Conservation (phyloP, 2,797 vertebrate species). For the Gymnothorax javanicus region DNA sequence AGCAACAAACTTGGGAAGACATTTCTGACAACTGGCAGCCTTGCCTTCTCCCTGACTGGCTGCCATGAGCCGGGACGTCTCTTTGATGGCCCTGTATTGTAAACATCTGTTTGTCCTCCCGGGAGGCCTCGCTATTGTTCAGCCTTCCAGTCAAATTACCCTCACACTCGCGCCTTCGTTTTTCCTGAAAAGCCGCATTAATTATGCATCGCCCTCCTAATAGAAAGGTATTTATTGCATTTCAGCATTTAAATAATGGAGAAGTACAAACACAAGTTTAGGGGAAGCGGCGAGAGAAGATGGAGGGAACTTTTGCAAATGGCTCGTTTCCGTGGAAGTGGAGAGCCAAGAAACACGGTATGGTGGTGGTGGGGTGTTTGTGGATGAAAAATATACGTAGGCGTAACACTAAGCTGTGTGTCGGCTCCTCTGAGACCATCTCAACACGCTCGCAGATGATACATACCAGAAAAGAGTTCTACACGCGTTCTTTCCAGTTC, state of each 20-base stretch:
- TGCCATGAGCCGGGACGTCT: constrained; percentile 34
- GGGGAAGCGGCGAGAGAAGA: constrained; percentile 11
- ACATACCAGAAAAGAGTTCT: not conserved
- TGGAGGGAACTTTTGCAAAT: not conserved
- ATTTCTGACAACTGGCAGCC: constrained; percentile 41
- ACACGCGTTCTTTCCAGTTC: not conserved
- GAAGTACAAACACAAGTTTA: constrained; percentile 34
- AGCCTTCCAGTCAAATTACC: constrained; percentile 48
- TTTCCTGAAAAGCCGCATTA: constrained; percentile 36
- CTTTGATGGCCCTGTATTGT: constrained; percentile 53
- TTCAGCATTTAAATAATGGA: constrained; percentile 43
- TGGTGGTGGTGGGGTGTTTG: too few relatives aligned
- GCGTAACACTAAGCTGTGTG: not conserved
- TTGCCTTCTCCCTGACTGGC: constrained; percentile 31
- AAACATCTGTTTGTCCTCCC: constrained; percentile 57
- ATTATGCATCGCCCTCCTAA: constrained; percentile 45
- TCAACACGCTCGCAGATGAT: not conserved
- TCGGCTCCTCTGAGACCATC: not conserved
- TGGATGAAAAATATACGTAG: not conserved
- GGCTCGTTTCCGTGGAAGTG: not conserved
- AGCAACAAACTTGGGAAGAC: constrained; percentile 44
- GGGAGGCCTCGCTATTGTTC: constrained; percentile 40
- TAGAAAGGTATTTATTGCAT: constrained; percentile 45
- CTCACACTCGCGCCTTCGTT: constrained; percentile 36
- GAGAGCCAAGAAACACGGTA: not conserved